A percentile compares a stretch with the other conserved stretches of the same genome.
These are phyloP conservation scores for Ptiloglossa arizonensis DNA, from an alignment of 1,140 invertebrate species.

Conservation along the genomic window DNA sequence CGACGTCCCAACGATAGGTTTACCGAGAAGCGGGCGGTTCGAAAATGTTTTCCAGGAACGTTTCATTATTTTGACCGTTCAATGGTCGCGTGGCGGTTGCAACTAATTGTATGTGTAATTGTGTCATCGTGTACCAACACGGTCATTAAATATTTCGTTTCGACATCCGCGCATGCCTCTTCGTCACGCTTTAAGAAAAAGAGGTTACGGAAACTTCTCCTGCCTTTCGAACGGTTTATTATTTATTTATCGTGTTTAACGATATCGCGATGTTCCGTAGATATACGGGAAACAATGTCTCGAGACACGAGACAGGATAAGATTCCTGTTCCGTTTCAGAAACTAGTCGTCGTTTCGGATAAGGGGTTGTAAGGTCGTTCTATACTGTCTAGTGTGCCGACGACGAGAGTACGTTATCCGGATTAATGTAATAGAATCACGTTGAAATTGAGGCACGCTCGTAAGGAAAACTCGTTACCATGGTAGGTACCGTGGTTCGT, in stretches of 20 bases:
- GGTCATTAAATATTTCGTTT: conserved; percentile 47
- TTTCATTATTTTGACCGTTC: conserved; percentile 13
- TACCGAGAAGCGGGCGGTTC: not conserved
- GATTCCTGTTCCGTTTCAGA: too few species aligned
- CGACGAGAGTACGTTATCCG: too few species aligned
- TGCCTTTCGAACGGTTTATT: not conserved
- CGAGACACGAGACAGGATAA: too few species aligned
- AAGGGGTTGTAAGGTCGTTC: too few species aligned
- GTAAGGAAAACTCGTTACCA: too few species aligned
- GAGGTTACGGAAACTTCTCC: conserved; percentile 21
- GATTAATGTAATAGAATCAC: too few species aligned
- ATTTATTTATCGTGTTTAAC: not conserved
- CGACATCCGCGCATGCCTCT: conserved; percentile 36
- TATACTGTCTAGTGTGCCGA: too few species aligned
- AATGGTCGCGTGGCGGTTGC: not conserved
- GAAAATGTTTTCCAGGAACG: not conserved
- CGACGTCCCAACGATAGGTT: not conserved
- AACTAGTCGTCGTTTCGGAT: too few species aligned
- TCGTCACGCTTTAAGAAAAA: conserved; percentile 40
- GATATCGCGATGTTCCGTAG: too few species aligned
- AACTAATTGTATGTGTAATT: conserved; percentile 40
- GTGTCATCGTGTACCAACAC: conserved; percentile 30
- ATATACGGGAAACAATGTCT: too few species aligned
- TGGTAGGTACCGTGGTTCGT: too few species aligned
- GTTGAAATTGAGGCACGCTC: too few species aligned